Evolutionary conservation across 2,888 invertebrate species (phyloP).

Genomic region (Mesopsocus fuscifrons): DNA sequence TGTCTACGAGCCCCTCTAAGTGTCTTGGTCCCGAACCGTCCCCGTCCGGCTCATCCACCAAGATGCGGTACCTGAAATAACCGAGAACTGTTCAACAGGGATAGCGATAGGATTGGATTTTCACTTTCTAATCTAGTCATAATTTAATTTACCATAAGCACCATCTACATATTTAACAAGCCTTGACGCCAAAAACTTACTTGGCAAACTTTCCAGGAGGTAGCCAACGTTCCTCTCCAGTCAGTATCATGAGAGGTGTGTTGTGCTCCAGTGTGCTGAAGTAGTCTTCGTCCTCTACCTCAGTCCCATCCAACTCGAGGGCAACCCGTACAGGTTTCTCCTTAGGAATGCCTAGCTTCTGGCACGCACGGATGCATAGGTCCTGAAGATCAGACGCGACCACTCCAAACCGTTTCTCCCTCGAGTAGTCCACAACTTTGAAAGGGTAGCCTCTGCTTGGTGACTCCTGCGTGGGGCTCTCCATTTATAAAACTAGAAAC

Average conservation of each 20-base stretch:
- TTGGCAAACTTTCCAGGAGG: conserved; percentile 22
- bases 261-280: conserved; percentile 79
- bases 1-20: conserved; percentile 37
- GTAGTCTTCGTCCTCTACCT: conserved; percentile 90
- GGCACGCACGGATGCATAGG: conserved; percentile 47
- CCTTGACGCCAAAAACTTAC: conserved; percentile 15
- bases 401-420: conserved; percentile 64
- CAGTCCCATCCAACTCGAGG: conserved; percentile 81
- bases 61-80: conserved; percentile 13
- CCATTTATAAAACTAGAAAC: too few relatives aligned
- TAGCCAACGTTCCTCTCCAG: conserved; percentile 56
- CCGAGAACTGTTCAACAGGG: too few relatives aligned
- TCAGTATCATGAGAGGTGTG: conserved; percentile 65
- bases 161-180: background rate
- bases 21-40: conserved; percentile 9
- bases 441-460: conserved; percentile 30
- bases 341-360: conserved; percentile 45
- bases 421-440: conserved; percentile 59
- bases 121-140: too few relatives aligned
- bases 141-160: too few relatives aligned
- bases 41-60: conserved; percentile 29
- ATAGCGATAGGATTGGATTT: too few relatives aligned
- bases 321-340: conserved; percentile 53
- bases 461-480: background rate
- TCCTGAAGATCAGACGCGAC: conserved; percentile 64